Conservation (phyloP, 2,797 vertebrate species). For the Mionectes olivaceus region DNA sequence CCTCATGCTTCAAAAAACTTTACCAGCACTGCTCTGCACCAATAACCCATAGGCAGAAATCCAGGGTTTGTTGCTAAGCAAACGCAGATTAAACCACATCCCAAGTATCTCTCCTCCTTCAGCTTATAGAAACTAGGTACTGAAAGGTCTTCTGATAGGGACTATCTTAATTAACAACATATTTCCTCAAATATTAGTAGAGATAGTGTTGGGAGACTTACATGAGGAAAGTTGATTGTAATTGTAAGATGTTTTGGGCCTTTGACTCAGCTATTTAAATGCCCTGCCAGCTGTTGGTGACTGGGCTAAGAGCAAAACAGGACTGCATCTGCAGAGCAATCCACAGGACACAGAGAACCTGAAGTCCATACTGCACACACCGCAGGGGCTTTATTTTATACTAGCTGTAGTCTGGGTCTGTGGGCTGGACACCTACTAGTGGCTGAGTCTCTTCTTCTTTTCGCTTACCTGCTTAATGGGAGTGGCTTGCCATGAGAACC, state of each 20-base stretch:
- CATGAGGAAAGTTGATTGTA: fast-evolving
- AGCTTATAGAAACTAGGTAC: background rate
- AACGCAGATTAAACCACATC: background rate
- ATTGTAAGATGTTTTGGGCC: background rate
- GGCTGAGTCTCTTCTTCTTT: background rate
- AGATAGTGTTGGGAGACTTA: background rate
- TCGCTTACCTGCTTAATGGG: background rate
- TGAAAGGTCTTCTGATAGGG: background rate
- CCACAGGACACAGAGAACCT: background rate
- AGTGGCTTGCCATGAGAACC: background rate
- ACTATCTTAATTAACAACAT: background rate
- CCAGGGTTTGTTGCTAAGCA: background rate
- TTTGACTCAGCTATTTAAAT: background rate
- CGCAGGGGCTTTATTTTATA: background rate
- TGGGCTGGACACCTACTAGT: background rate
- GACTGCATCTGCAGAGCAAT: background rate
- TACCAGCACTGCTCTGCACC: background rate
- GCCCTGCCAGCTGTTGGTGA: background rate
- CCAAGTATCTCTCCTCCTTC: background rate
- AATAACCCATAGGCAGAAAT: background rate
- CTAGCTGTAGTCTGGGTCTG: background rate
- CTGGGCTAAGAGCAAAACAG: background rate
- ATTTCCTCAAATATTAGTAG: background rate
- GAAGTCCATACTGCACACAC: background rate
- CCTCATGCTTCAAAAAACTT: background rate